Evolutionary conservation across 1,140 invertebrate genomes (phyloP), one percentile per base, ranked within the genome.

Genomic region (Brachionus manjavacas): DNA sequence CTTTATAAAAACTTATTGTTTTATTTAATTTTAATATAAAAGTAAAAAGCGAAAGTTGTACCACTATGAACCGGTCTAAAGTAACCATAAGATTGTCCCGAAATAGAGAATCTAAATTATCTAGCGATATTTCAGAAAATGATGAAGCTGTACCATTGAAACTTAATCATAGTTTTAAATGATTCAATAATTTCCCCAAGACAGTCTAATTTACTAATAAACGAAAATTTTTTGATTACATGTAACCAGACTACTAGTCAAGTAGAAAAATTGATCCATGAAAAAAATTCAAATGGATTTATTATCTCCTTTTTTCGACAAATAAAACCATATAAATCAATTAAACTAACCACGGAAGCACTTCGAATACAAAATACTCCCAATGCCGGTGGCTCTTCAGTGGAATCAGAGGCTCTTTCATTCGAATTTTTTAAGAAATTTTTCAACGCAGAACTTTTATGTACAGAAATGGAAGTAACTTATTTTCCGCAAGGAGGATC

Each of bases 381-480:
- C 8, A 89, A 89, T 68, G 88, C 88, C 31, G 88, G 88, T 2
- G 88, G 88, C 16, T 88, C 85, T 49, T 89, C 88, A 4, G 85
- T 88, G 0, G 83, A 87, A 12, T 89, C 88, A 7, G 88, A 89
- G 84, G 87, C 87, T 6, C 72, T 89, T 28, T 89, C 88, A n/a
- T 88, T 87, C 80, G 88, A 89, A 85, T 31, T 88, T 28, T 83
- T 89, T n/a, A 83, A 85, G 55, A 86, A 85, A 43, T 87, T 86
- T 85, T 88, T 87, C 84, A 84, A 86, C 7, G 88, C 88, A 16
- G 85, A 85, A 70, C 81, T 89, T 12, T 6, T 87, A 1, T 88
- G 88, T 86, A 89, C 88, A 12, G 88, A 89, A 78, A 89, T 89
- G 88, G 88, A 89, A 76, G 87, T 89, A 2, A 52, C 76, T 0